Evolutionary conservation across 2,888 invertebrate species (phyloP), one percentile per base, ranked within the genome.

Genomic region (Chironomus riparius): DNA sequence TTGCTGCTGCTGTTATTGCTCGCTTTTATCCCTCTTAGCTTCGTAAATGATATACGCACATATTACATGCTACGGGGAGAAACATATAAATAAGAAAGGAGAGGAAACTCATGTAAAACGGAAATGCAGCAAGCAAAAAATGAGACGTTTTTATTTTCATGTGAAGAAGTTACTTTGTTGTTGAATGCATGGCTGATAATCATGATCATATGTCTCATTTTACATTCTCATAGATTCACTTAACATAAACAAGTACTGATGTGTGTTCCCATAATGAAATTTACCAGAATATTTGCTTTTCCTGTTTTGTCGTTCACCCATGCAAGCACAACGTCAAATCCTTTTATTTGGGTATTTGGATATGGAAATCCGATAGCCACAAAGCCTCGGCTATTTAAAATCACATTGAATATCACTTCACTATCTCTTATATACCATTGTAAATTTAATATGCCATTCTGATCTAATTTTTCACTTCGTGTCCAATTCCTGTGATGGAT

Each of bases 321-420:
- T 71, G 92, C 91, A 80, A 95, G 88, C 77, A 94, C 90, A 85
- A 96, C 89, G 86, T 96, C 95, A 38, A 93, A 90, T 24, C 91
- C 92, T 79, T 88, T 87, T 91, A 93, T 92, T 78, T 88, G 88
- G 0, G 86, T 87, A 76, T 91, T 91, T 81, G 89, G 90, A 47
- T 88, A 88, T 78, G 93, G 93, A 83, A 95, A 92, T 70, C 95
- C 96, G 79, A 95, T 88, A 47, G 92, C 94, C 78, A 95, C 90
- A 83, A 93, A 95, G 78, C 95, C 95, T 79, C 87, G 88, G 68
- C 94, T 93, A 83, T 88, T 89, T 79, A 91, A 94, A 81, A 92
- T 92, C 80, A 92, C 87, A 81, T 92, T 90, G 83, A 94, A 93
- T 78, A 90, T 90, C 79, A 94, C 90, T 81, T 91, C 90, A 80